Evolutionary conservation across 2,888 invertebrate species (phyloP), one percentile per base, ranked within the genome.

Genomic region (Hirtodrosophila confusa): DNA sequence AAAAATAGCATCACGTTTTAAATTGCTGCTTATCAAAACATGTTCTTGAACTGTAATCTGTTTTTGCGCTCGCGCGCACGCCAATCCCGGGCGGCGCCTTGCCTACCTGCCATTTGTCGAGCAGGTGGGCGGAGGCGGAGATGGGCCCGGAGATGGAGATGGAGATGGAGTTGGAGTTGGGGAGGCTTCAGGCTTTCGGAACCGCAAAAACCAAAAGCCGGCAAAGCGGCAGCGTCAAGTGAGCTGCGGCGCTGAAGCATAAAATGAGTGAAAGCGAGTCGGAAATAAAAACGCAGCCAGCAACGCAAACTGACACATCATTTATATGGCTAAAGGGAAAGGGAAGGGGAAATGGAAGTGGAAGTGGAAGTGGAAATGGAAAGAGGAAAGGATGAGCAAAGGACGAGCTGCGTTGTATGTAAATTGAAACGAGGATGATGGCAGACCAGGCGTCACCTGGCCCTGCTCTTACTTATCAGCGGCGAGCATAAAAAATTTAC

Each of bases 11-110:
- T 82, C 87, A 87, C 89, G 89, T 87, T 88, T 88, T 80, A 88
- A 86, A 87, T 87, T 88, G 88, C 86, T 89, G 79, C 87, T 87
- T 87, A 88, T 87, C 89, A 88, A 88, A 88, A 88, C 79, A 88
- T 84, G 80, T 82, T 75, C 80, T 73, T 78, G 73, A 86, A 79
- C 88, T 83, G 88, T 84, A 84, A 84, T 84, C 84, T 84, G 86
- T 84, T 87, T 84, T 85, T 76, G 78, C 74, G 84, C 71, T 82
- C 83, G 76, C 83, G 66, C 77, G 69, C 69, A 65, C 71, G 49
- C 69, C 63, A 69, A 64, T 67, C 61, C 60, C 27, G 44, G 31
- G 8, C 70, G 70, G 40, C 49, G 56, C 31, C 70, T 49, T 37
- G 49, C 44, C 54, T 35, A 56, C 57, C 68, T 70, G 65, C 45